Percentiles rank a stretch among this genome's conserved stretches.
Evolutionary conservation across 2,113 vertebrate genomes (phyloP).

Genomic region (Rutilus rutilus): DNA sequence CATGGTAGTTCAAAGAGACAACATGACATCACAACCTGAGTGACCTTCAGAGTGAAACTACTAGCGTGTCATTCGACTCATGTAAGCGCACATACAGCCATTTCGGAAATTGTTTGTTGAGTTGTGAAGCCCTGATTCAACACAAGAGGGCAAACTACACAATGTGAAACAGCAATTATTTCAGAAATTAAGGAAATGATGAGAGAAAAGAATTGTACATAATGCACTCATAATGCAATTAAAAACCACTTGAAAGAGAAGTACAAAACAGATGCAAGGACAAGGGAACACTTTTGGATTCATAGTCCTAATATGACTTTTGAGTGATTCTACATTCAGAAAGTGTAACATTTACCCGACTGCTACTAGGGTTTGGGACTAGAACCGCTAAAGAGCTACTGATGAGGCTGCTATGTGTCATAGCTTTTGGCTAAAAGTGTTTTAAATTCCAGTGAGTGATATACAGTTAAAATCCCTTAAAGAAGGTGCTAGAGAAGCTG

Average conservation of each 20-base stretch:
- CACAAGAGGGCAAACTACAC: neutral
- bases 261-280: neutral
- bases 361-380: neutral
- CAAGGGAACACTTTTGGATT: conserved; percentile 23
- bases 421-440: conserved; percentile 16
- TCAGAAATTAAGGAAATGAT: neutral
- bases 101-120: neutral
- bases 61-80: neutral
- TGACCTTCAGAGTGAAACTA: conserved; percentile 22
- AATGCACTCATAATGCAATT: neutral
- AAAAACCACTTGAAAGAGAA: conserved; percentile 4
- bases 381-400: conserved; percentile 6
- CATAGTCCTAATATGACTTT: conserved; percentile 18
- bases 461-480: neutral
- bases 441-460: conserved; percentile 15
- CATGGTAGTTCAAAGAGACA: conserved; percentile 19
- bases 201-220: neutral
- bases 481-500: neutral
- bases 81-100: neutral
- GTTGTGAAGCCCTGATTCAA: conserved; percentile 10
- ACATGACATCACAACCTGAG: conserved; percentile 37
- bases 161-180: conserved; percentile 14
- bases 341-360: neutral
- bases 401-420: conserved; percentile 4
- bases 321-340: conserved; percentile 14